Percentiles rank a stretch among this genome's conserved stretches.
Evolutionary conservation across 1,140 invertebrate genomes (phyloP).

Genomic region (Aphaenogaster ashmeadi): DNA sequence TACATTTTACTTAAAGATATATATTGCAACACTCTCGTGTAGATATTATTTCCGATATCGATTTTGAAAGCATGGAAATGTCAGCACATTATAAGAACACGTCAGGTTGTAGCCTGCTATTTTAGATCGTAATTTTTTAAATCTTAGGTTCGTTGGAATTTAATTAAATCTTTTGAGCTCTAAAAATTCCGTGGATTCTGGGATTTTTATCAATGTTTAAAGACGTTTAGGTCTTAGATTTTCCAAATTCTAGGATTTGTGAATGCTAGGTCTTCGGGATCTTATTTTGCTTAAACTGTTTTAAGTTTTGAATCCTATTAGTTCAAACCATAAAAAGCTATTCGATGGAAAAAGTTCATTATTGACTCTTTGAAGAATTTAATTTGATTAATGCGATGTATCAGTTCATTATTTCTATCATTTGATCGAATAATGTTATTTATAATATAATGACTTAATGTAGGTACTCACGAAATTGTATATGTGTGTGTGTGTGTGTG

Average conservation of each 20-base stretch:
- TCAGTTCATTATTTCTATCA: not conserved
- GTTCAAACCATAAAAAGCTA: not conserved
- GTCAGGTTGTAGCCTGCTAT: not conserved
- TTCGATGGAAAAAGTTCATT: not conserved
- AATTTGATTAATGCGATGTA: not conserved
- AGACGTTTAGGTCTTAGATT: not conserved
- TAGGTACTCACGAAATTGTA: constrained; percentile 24
- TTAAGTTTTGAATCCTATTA: not conserved
- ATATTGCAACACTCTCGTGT: constrained; percentile 6
- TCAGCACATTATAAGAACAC: not conserved
- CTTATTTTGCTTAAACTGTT: not conserved
- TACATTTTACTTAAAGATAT: constrained; percentile 15
- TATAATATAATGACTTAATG: constrained; percentile 5
- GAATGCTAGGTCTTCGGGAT: not conserved
- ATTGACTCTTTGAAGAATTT: not conserved
- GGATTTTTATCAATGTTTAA: not conserved
- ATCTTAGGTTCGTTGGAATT: not conserved
- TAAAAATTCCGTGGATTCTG: not conserved
- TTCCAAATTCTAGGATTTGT: not conserved
- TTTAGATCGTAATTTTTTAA: constrained; percentile 17
- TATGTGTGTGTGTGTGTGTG: not conserved
- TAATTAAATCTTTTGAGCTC: not conserved
- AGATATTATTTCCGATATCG: constrained; percentile 22
- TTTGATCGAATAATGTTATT: not conserved
- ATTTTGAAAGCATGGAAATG: constrained; percentile 18